These are phyloP conservation scores for Dromaius novaehollandiae DNA, from an alignment of 2,113 vertebrate species.

Conservation along the genomic window DNA sequence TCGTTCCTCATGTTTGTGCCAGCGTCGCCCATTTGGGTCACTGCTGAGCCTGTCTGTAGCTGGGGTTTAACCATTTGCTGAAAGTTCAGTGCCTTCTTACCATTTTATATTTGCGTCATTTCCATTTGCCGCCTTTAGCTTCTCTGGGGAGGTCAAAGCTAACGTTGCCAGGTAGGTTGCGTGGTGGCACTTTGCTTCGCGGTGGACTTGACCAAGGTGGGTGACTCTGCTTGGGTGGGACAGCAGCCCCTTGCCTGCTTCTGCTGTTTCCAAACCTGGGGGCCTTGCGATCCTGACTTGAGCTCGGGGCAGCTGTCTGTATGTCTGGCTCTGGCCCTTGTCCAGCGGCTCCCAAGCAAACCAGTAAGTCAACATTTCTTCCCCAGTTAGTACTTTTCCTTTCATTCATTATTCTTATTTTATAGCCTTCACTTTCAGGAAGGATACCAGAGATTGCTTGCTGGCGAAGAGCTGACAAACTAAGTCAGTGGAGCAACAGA, in stretches of 20 bases:
- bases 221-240: fast-evolving
- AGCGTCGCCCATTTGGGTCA: not conserved
- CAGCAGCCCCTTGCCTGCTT: not conserved
- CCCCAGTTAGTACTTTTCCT: not conserved
- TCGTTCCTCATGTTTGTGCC: not conserved
- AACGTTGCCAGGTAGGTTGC: not conserved
- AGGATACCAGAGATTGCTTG: not conserved
- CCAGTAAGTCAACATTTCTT: not conserved
- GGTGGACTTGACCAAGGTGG: too few species aligned
- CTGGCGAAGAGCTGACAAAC: not conserved
- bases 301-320: not conserved
- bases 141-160: not conserved
- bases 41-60: not conserved
- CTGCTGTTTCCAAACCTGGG: not conserved
- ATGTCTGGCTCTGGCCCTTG: not conserved
- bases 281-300: too few species aligned
- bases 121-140: not conserved
- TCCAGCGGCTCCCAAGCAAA: not conserved
- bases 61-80: not conserved
- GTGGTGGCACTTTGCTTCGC: not conserved
- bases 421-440: not conserved
- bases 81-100: not conserved
- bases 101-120: not conserved
- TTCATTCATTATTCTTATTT: not conserved
- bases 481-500: not conserved